Conservation (phyloP, 2,888 invertebrate species). For the Thelaira solivaga region DNA sequence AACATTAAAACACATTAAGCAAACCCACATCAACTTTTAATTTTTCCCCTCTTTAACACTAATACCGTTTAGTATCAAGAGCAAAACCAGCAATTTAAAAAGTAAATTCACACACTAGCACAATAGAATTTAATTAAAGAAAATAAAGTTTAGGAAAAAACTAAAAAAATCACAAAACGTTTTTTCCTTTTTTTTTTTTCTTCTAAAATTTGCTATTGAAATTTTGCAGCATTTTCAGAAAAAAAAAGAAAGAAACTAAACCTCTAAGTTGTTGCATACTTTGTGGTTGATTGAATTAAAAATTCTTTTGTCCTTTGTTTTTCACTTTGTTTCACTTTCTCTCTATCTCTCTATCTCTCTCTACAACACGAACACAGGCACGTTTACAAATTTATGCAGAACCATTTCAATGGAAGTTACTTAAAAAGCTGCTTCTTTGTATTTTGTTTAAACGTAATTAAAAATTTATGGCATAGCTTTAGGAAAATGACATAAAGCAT, state of each 20-base stretch:
- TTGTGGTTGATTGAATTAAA: constrained; percentile 40
- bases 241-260: constrained; percentile 13
- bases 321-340: neutral
- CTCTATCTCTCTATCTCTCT: neutral
- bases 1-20: too few species aligned
- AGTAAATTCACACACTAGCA: neutral
- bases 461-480: constrained; percentile 32
- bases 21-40: too few species aligned
- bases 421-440: neutral
- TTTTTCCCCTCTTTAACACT: neutral
- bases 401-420: neutral
- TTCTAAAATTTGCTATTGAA: neutral
- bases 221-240: neutral
- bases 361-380: neutral
- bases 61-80: neutral
- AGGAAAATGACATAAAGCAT: constrained; percentile 25
- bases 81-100: too few species aligned
- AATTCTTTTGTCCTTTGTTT: constrained; percentile 3
- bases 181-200: too few species aligned
- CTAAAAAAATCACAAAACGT: neutral
- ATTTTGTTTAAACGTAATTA: constrained; percentile 25
- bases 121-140: neutral
- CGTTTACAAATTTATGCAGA: too few species aligned
- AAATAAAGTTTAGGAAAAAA: constrained; percentile 2
- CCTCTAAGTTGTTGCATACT: constrained; percentile 34